Conservation (phyloP, 2,797 vertebrate species). For the Thripadectes ignobilis region DNA sequence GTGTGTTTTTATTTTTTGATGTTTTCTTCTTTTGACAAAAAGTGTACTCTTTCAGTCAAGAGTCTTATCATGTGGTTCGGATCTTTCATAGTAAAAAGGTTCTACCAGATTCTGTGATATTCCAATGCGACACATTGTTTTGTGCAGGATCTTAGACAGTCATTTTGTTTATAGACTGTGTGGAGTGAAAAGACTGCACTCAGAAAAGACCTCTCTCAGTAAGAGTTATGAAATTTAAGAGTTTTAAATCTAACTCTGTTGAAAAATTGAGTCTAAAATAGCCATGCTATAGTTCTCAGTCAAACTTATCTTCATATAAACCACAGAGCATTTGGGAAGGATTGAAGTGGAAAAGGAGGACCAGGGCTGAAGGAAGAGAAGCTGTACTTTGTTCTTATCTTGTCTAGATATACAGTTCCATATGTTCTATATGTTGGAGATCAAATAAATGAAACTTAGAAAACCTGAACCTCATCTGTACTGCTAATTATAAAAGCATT, state of each 20-base stretch:
- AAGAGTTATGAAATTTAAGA: background rate
- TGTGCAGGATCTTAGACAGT: background rate
- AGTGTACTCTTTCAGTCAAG: background rate
- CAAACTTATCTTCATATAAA: background rate
- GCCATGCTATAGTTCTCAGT: background rate
- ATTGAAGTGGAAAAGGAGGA: background rate
- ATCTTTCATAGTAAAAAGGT: background rate
- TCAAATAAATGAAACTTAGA: background rate
- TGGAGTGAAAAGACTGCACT: background rate
- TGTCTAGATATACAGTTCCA: background rate
- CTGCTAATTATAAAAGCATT: background rate
- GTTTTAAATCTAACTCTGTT: background rate
- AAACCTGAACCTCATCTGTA: background rate
- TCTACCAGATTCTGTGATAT: background rate
- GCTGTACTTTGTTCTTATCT: background rate
- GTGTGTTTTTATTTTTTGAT: too few relatives aligned
- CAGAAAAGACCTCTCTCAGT: background rate
- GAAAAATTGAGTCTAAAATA: background rate
- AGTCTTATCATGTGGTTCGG: background rate
- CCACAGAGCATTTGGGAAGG: background rate
- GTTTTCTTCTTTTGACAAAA: background rate
- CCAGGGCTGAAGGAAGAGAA: background rate
- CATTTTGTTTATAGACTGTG: background rate
- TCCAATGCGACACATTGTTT: background rate
- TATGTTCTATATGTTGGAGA: background rate